Base-by-base conservation (phyloP, 2,888 invertebrate species). In the Aphodius granarius region DNA sequence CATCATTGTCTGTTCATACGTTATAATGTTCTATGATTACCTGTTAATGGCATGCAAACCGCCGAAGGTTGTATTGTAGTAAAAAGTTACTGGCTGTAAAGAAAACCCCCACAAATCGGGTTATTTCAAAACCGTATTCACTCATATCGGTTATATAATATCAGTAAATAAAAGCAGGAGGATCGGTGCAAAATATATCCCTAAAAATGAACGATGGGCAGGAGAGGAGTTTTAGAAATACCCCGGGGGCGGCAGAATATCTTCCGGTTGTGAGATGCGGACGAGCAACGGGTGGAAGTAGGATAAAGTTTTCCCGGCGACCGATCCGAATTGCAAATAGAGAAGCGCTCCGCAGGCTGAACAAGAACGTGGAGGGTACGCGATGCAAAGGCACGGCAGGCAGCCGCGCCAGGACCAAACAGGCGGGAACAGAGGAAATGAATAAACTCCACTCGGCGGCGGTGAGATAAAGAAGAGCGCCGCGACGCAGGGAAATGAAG, bases 401-500 rank as follows among this genome's bases (percentile, higher is more conserved):
- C 81, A 81, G 64, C 66, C 63, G 81, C 79, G 62, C 71, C 78
- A 66, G 75, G n/a, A n/a, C n/a, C n/a, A n/a, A 71, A 72, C 66
- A 62, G 72, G 18, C 22, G 68, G 81, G 81, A 43, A 80, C 79
- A 82, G 80, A 85, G 86, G 86, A 86, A 86, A 86, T 86, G 86
- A 85, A 86, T 86, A 86, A 86, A 86, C 85, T 85, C 84, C 68
- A 21, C 68, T 68, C 68, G 68, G 68, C 22, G 82, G 83, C 84
- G 84, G 85, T 84, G 85, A 85, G 86, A 86, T 85, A 86, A 86
- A 85, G 85, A 84, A 83, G 68, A 68, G 43, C 43, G 3, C 43
- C 84, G 84, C 83, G 83, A 82, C 82, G 82, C 83, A 84, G 85
- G 85, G 85, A 86, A 86, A 86, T 86, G 86, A 86, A 86, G 86